These are phyloP conservation scores for Ormyrus pomaceus DNA, from an alignment of 2,888 invertebrate genomes.

Conservation along the genomic window DNA sequence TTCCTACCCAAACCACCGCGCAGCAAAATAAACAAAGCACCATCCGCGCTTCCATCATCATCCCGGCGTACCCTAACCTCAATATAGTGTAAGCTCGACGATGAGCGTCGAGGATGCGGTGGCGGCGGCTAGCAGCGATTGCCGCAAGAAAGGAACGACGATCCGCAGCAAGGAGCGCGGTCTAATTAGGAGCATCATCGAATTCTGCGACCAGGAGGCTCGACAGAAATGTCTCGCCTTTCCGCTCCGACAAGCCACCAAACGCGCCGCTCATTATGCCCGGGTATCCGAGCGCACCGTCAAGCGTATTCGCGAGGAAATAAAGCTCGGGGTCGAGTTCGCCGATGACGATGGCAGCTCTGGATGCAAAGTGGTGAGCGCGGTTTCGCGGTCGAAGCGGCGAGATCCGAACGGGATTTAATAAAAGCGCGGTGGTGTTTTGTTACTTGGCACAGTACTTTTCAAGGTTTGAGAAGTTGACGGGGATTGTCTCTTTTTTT, in stretches of 20 bases:
- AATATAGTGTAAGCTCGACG: not conserved
- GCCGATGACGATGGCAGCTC: slow-evolving; percentile 12
- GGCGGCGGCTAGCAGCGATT: slow-evolving; percentile 1
- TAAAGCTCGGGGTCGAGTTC: slow-evolving; percentile 54
- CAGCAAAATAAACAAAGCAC: too few species aligned
- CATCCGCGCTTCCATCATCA: too few species aligned
- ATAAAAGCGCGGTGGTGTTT: too few species aligned
- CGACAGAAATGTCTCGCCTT: slow-evolving; percentile 49
- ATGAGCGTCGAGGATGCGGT: not conserved
- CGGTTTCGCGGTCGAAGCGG: slow-evolving; percentile 33
- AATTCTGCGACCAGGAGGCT: slow-evolving; percentile 54
- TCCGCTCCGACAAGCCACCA: slow-evolving; percentile 55
- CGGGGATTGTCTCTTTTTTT: too few species aligned
- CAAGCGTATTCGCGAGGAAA: slow-evolving; percentile 54
- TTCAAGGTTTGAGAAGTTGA: too few species aligned
- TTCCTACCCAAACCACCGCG: too few species aligned
- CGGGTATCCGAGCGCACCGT: slow-evolving; percentile 54
- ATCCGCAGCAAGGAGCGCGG: slow-evolving; percentile 55
- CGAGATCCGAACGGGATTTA: slow-evolving; percentile 19
- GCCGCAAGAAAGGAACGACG: slow-evolving; percentile 52
- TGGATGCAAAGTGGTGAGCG: slow-evolving; percentile 23
- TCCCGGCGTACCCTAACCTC: slow-evolving; percentile 1
- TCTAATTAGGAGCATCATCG: slow-evolving; percentile 52
- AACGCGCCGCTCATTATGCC: slow-evolving; percentile 54
- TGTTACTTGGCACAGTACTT: too few species aligned